Conservation (phyloP, 2,888 invertebrate genomes). For the Bedellia somnulentella region DNA sequence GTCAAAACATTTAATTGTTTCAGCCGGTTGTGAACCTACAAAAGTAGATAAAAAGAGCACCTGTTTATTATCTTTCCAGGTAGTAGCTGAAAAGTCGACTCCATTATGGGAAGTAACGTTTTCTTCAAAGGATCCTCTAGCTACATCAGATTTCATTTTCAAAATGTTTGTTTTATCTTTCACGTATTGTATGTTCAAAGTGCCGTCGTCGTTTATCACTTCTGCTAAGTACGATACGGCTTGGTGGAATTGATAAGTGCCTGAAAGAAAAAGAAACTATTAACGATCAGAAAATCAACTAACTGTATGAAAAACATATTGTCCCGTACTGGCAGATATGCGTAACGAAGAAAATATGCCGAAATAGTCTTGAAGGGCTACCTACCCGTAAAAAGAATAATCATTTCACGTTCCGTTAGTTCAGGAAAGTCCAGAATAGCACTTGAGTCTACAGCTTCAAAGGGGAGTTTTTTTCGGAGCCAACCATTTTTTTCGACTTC, state of each 20-base stretch:
- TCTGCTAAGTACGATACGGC: conserved; percentile 9
- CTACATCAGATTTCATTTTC: too few species aligned
- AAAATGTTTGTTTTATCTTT: conserved; percentile 7
- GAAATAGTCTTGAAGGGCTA: too few species aligned
- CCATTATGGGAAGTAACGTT: conserved; percentile 5
- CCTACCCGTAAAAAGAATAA: too few species aligned
- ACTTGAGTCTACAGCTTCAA: too few species aligned
- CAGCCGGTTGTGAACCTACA: conserved; percentile 16
- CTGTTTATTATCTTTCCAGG: conserved; percentile 15
- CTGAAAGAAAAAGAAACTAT: conserved; percentile 7
- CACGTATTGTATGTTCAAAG: conserved; percentile 8
- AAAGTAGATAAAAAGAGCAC: conserved; percentile 12
- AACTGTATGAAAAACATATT: too few species aligned
- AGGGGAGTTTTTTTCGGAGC: too few species aligned
- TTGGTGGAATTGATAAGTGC: conserved; percentile 5
- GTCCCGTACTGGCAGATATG: too few species aligned
- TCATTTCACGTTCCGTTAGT: too few species aligned
- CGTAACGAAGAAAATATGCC: too few species aligned
- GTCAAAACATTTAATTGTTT: conserved; percentile 18
- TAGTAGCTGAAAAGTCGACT: conserved; percentile 4
- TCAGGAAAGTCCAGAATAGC: too few species aligned
- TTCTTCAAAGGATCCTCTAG: conserved; percentile 8
- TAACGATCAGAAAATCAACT: too few species aligned
- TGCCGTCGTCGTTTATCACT: conserved; percentile 8
- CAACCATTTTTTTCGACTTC: too few species aligned